Evolutionary conservation across 1,140 invertebrate species (phyloP).

Genomic region (Chrysoperla carnea): DNA sequence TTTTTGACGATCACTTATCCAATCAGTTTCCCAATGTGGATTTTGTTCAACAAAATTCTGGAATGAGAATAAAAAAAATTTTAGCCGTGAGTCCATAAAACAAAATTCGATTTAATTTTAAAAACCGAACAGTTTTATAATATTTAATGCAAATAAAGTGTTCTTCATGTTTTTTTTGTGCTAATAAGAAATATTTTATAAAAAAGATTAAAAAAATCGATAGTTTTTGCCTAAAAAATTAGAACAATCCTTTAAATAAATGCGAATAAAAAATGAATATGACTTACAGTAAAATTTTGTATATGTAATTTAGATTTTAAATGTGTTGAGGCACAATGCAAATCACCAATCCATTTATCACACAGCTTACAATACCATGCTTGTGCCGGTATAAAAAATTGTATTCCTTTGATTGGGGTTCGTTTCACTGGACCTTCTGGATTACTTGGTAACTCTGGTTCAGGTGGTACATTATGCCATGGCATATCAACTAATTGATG

Average conservation of each 20-base stretch:
- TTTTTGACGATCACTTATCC: conserved; percentile 61
- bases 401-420: conserved; percentile 63
- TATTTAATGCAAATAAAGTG: conserved; percentile 4
- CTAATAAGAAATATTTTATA: no score
- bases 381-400: conserved; percentile 67
- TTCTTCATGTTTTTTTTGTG: neutral
- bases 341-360: conserved; percentile 68
- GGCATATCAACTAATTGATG: conserved; percentile 46
- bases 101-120: neutral
- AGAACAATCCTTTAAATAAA: conserved; percentile 1
- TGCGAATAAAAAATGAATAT: conserved; percentile 2
- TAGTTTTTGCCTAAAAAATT: neutral
- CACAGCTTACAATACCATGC: conserved; percentile 83
- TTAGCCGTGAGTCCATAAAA: neutral
- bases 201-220: no score
- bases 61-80: conserved; percentile 8
- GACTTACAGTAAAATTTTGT: conserved; percentile 57
- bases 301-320: conserved; percentile 60
- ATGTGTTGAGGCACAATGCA: conserved; percentile 69
- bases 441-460: conserved; percentile 43
- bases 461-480: conserved; percentile 44
- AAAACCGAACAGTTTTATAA: neutral
- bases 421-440: conserved; percentile 52
- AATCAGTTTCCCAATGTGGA: conserved; percentile 69
- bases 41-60: conserved; percentile 64